Conservation (phyloP, 2,888 invertebrate species). For the Hipparchia sbordonii region DNA sequence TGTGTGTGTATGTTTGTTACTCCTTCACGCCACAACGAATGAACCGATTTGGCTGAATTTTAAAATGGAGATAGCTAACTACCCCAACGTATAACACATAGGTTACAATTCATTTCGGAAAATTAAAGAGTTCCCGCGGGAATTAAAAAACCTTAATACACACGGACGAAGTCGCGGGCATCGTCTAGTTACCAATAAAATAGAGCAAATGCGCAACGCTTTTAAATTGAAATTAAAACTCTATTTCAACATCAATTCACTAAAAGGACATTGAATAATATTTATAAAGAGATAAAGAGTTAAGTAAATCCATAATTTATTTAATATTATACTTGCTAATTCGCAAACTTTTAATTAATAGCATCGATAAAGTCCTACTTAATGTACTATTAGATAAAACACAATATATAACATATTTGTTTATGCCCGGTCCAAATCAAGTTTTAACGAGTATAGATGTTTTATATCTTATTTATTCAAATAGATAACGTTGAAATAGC, state of each 20-base stretch:
- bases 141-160: too few relatives aligned
- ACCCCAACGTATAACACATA: too few relatives aligned
- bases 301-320: slow-evolving; percentile 1
- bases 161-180: too few relatives aligned
- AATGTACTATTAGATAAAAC: slow-evolving; percentile 5
- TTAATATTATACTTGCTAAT: background rate
- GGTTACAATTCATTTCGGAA: too few relatives aligned
- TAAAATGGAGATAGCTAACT: too few relatives aligned
- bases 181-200: too few relatives aligned
- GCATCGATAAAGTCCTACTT: slow-evolving; percentile 16
- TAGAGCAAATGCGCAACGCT: too few relatives aligned
- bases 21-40: too few relatives aligned
- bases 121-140: too few relatives aligned
- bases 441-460: slow-evolving; percentile 25
- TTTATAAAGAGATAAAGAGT: background rate
- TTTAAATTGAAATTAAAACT: background rate
- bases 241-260: background rate
- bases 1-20: too few relatives aligned
- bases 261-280: background rate
- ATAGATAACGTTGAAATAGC: slow-evolving; percentile 38
- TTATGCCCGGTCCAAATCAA: slow-evolving; percentile 17
- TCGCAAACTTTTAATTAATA: slow-evolving; percentile 22
- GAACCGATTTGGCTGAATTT: too few relatives aligned
- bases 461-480: slow-evolving; percentile 27
- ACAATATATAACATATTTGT: background rate